Base-by-base conservation (phyloP, 1,140 invertebrate genomes). In the Odontomachus brunneus region DNA sequence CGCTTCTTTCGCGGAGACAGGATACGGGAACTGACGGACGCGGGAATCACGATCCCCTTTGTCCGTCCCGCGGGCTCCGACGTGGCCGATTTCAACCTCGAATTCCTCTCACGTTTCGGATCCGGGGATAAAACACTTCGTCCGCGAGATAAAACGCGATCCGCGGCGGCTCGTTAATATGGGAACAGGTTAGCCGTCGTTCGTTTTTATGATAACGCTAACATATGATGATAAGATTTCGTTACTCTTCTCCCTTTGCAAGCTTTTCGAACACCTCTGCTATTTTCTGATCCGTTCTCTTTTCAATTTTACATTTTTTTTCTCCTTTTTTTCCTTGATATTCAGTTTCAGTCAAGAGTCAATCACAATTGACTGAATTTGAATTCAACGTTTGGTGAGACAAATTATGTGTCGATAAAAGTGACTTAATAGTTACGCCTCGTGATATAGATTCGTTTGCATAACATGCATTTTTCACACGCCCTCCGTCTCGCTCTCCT, bases 1-100 rank as follows among this genome's bases (percentile, higher is more conserved):
- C 84, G 88, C 89, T 90, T 89, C 85, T 90, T 90, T 86, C 86
- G 82, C 87, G 78, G 74, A 84, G 89, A 90, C 84, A 87, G 90
- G 83, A 87, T 86, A 86, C 88, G 84, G 74, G 69, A 84, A 88
- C 66, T 88, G 86, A 88, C 87, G 87, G 84, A 88, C 87, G 48
- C 74, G 74, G 87, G 84, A 89, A 89, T 88, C 88, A 80, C 88
- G 87, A 88, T 88, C 86, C 84, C 86, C 74, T 88, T 88, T 88
- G 87, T 88, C 84, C 86, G 73, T 85, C 74, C 86, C 86, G 87
- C 87, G 86, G 83, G 78, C 76, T 82, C 60, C 67, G 72, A 83
- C 83, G 51, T 63, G 81, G 67, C 85, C 85, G 82, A 88, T 88
- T 88, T 81, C 51, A 75, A 48, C 15, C 82, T 48, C 57, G 66